Evolutionary conservation across 2,113 vertebrate genomes (phyloP).

Genomic region (Nycticebus coucang): DNA sequence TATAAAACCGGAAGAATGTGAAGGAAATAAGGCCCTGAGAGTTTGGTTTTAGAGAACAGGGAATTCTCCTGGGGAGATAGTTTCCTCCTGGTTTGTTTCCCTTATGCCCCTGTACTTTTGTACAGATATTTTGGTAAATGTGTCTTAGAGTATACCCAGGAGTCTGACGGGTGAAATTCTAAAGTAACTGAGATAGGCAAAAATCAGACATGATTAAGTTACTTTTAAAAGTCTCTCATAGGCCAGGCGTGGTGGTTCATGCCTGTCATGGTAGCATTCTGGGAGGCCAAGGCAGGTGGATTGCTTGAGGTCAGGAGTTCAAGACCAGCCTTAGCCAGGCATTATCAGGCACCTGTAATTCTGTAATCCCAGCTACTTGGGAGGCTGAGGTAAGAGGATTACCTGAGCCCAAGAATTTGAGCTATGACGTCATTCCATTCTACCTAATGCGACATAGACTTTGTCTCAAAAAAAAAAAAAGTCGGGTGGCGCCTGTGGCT

Average conservation of each 20-base stretch:
- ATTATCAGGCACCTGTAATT: too few species aligned
- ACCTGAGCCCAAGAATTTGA: too few species aligned
- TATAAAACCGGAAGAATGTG: too few species aligned
- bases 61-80: not conserved
- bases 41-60: not conserved
- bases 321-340: not conserved
- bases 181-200: not conserved
- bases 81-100: not conserved
- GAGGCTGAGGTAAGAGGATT: too few species aligned
- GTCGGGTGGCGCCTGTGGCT: too few species aligned
- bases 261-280: not conserved
- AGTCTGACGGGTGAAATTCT: not conserved
- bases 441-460: too few species aligned
- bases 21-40: not conserved
- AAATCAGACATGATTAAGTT: not conserved
- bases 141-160: not conserved
- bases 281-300: not conserved
- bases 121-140: not conserved
- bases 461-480: too few species aligned
- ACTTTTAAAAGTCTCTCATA: not conserved
- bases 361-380: too few species aligned
- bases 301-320: not conserved
- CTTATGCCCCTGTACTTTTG: not conserved
- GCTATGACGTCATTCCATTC: too few species aligned
- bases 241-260: not conserved